Percentiles rank a stretch among this genome's conserved stretches.
Evolutionary conservation across 1,140 invertebrate species (phyloP).

Genomic region (Helicoverpa zea): DNA sequence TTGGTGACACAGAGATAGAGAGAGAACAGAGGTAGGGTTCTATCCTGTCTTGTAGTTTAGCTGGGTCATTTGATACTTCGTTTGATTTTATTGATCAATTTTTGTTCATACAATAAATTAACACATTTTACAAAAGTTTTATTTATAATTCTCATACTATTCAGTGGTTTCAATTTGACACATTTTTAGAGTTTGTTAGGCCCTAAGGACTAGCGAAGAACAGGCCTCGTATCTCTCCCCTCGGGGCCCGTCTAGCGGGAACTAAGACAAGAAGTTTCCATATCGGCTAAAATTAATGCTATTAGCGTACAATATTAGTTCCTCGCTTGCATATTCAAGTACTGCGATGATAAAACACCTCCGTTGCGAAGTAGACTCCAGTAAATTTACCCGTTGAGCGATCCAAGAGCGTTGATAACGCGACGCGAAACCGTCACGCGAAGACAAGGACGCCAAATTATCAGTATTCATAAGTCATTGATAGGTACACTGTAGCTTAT

Average conservation of each 20-base stretch:
- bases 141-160: too few relatives aligned
- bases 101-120: too few relatives aligned
- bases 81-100: too few relatives aligned
- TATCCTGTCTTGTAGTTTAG: too few relatives aligned
- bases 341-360: constrained; percentile 45
- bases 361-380: constrained; percentile 37
- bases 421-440: constrained; percentile 56
- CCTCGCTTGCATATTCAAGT: constrained; percentile 42
- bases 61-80: too few relatives aligned
- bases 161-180: too few relatives aligned
- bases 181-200: too few relatives aligned
- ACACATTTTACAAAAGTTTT: too few relatives aligned
- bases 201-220: too few relatives aligned
- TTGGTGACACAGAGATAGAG: too few relatives aligned
- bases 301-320: constrained; percentile 36
- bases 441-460: constrained; percentile 54
- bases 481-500: constrained; percentile 34
- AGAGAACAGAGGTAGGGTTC: too few relatives aligned
- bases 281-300: constrained; percentile 30
- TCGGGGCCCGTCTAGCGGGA: neutral
- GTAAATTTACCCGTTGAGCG: constrained; percentile 54
- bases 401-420: constrained; percentile 54
- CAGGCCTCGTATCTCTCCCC: neutral
- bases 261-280: constrained; percentile 21
- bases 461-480: constrained; percentile 59